These are phyloP conservation scores for Grus americana DNA, from an alignment of 2,113 vertebrate genomes.

Conservation along the genomic window DNA sequence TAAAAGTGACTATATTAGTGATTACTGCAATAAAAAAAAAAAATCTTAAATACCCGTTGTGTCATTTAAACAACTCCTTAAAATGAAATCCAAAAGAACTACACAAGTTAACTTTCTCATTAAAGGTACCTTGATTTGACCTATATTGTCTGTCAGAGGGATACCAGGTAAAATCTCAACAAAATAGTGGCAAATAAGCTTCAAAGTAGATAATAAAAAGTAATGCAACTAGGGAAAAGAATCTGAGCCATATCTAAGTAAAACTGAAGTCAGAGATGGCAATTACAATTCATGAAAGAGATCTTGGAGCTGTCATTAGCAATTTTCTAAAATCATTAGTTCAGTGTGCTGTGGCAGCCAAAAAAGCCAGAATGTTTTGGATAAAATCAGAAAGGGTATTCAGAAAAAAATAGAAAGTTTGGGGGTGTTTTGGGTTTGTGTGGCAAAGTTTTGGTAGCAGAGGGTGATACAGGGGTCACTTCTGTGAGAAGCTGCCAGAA, in stretches of 20 bases:
- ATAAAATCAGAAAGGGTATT: background rate
- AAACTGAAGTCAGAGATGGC: background rate
- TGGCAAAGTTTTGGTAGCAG: too few species aligned
- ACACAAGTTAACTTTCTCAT: background rate
- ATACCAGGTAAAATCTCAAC: background rate
- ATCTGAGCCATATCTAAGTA: background rate
- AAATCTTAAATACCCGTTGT: background rate
- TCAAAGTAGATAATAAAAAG: background rate
- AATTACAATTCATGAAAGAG: background rate
- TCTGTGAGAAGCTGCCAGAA: too few species aligned
- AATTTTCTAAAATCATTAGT: background rate
- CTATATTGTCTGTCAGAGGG: background rate
- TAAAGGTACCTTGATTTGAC: background rate
- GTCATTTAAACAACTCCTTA: background rate
- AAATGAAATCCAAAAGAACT: background rate
- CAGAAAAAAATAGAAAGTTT: background rate
- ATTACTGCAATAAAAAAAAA: background rate
- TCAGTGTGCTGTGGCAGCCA: background rate
- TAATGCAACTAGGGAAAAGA: background rate
- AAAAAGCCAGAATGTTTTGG: too few species aligned
- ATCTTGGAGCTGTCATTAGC: background rate
- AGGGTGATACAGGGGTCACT: too few species aligned
- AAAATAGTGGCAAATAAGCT: background rate
- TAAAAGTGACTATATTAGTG: background rate
- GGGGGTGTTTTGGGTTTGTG: too few species aligned